phyloP scores from a whole-genome alignment of 1,140 invertebrate species.

The Harpegnathos saltator region DNA sequence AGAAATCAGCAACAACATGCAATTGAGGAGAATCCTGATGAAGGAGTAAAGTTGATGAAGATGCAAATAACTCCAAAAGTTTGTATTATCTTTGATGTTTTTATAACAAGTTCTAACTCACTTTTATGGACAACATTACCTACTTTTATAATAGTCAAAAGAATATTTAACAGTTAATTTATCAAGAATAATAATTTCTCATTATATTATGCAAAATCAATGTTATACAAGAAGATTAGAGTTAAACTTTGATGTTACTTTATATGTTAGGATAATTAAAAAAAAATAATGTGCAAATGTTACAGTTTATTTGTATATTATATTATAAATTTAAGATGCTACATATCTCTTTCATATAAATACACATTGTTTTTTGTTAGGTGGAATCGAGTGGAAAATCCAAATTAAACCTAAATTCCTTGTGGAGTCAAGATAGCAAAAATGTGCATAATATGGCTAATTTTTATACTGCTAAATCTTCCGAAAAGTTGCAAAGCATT shows the following conservation, averaged over 20 bases:
- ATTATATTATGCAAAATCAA: not conserved
- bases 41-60: not conserved
- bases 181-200: not conserved
- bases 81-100: constrained; percentile 16
- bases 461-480: not conserved
- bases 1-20: constrained; percentile 11
- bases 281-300: not conserved
- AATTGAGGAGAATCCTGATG: not conserved
- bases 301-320: not conserved
- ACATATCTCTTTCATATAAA: not conserved
- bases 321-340: too few species aligned
- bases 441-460: not conserved
- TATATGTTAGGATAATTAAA: not conserved
- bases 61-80: constrained; percentile 1
- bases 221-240: not conserved
- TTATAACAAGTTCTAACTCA: not conserved
- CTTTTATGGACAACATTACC: too few species aligned
- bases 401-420: constrained; percentile 56
- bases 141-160: not conserved
- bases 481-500: constrained; percentile 5
- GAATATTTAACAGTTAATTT: not conserved
- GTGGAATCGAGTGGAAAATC: not conserved
- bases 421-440: constrained; percentile 32
- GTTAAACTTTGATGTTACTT: not conserved
- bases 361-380: constrained; percentile 23